A percentile compares a stretch with the other conserved stretches of the same genome.
Evolutionary conservation across 2,888 invertebrate genomes (phyloP).

Genomic region (Aquatica leii): DNA sequence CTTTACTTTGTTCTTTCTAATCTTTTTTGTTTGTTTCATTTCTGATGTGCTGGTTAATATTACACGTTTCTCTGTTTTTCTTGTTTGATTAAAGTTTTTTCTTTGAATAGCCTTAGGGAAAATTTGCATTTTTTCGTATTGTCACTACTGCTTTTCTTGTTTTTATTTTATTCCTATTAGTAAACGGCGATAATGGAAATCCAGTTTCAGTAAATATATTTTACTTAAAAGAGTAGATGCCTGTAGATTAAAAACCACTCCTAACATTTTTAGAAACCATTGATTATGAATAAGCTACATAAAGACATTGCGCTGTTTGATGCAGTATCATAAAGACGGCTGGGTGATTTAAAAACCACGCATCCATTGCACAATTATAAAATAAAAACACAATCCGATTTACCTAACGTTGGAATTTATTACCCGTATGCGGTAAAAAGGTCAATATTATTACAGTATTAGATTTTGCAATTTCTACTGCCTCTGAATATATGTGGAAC

Average conservation of each 20-base stretch:
- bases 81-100: neutral
- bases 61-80: neutral
- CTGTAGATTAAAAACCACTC: neutral
- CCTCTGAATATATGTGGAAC: no score
- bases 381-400: neutral
- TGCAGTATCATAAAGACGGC: neutral
- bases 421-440: no score
- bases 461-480: no score
- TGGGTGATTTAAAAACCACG: no score
- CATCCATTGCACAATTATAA: no score
- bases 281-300: neutral
- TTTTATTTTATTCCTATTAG: neutral
- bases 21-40: no score
- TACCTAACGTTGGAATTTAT: neutral
- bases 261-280: neutral
- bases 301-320: neutral
- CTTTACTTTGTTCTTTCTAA: no score
- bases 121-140: neutral
- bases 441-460: no score
- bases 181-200: no score
- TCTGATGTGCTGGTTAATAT: no score
- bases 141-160: no score
- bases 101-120: neutral
- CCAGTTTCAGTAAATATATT: neutral
- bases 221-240: neutral